Base-by-base conservation (phyloP, 1,140 invertebrate genomes). In the Drosophila teissieri region DNA sequence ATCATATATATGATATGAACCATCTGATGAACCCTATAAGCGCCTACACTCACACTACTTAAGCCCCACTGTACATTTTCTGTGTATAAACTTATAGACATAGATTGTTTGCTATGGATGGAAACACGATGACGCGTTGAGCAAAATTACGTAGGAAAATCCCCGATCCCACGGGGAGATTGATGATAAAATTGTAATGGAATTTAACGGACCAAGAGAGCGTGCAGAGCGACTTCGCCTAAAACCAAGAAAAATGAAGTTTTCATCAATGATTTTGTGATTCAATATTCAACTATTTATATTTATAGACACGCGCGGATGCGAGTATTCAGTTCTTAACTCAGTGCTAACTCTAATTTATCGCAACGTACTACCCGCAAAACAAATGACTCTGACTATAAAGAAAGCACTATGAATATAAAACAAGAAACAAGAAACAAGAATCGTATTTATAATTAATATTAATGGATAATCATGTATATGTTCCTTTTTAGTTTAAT, bases 211-310 rank as follows among this genome's bases (percentile, higher is more conserved):
- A 88, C 84, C 84, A 88, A 88, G 84, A 88, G 76, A 89, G 85
- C 84, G 84, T 88, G 83, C 80, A 88, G 83, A 88, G 83, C 80
- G 83, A 80, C 83, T 73, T 89, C 84, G 84, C 84, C 84, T 78
- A 89, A 89, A 89, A 86, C 84, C 80, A 84, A 88, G 75, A 90
- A 78, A 78, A 85, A 74, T 78, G 76, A 80, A 82, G 89, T 91
- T 91, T 91, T 89, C 81, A 91, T 91, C 89, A 91, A 91, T 91
- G 89, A 91, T 91, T 91, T 91, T 91, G 89, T 91, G 89, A 91
- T 91, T 91, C 73, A 90, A 85, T 84, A 85, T 85, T 80, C 77
- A 84, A 83, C 80, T 88, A 88, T 63, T 78, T 86, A 85, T 88
- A 88, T 63, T 78, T 86, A 85, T 75, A 39, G 42, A 70, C 48